These are phyloP conservation scores for Himalopsyche kuldschensis DNA, from an alignment of 2,888 invertebrate species.

Conservation along the genomic window DNA sequence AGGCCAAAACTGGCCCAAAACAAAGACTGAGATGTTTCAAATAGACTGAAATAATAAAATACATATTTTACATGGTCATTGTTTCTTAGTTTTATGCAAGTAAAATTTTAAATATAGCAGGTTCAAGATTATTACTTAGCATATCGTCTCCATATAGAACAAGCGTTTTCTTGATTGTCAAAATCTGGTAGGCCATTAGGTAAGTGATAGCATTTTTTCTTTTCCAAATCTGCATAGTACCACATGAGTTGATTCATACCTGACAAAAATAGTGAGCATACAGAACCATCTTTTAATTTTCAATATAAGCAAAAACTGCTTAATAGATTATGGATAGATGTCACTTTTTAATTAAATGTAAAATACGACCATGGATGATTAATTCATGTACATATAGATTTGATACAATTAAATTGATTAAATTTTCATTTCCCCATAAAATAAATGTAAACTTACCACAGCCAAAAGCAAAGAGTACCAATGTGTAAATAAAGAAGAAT, in stretches of 20 bases:
- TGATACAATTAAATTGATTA: neutral
- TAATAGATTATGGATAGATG: too few species aligned
- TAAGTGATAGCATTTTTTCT: conserved; percentile 79
- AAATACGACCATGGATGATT: too few species aligned
- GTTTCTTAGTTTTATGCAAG: too few species aligned
- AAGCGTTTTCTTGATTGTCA: conserved; percentile 80
- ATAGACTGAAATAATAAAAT: conserved; percentile 68
- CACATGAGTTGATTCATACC: conserved; percentile 87
- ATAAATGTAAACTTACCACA: conserved; percentile 68
- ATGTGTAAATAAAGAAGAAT: conserved; percentile 92
- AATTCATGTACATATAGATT: neutral
- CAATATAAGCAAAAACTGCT: too few species aligned
- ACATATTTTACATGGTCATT: too few species aligned
- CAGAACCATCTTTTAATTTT: too few species aligned
- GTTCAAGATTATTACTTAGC: conserved; percentile 66
- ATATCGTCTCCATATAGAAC: conserved; percentile 85
- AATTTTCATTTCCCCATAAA: neutral
- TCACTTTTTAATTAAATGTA: too few species aligned
- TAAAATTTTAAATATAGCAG: neutral
- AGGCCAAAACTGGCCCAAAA: conserved; percentile 99
- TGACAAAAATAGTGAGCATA: conserved; percentile 43
- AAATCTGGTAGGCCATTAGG: conserved; percentile 78
- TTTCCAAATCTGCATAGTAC: conserved; percentile 91
- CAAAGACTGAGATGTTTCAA: conserved; percentile 95
- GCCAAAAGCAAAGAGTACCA: conserved; percentile 93